A percentile compares a stretch with the other conserved stretches of the same genome.
Evolutionary conservation across 2,113 vertebrate species (phyloP).

Genomic region (Sigmodon hispidus): DNA sequence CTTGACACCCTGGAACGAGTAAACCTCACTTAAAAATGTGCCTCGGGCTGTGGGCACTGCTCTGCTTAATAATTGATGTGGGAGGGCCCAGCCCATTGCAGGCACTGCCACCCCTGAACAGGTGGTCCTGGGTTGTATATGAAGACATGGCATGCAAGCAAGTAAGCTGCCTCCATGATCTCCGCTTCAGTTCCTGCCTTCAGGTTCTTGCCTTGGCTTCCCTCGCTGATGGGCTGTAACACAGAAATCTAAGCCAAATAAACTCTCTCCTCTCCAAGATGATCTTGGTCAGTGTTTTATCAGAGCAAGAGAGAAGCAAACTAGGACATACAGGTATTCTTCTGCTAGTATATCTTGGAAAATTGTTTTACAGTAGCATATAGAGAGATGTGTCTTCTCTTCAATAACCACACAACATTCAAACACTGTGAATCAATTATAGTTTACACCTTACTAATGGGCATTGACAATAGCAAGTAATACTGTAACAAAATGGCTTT

Average conservation of each 20-base stretch:
- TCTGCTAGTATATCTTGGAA: not conserved
- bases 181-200: not conserved
- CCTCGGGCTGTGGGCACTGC: not conserved
- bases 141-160: not conserved
- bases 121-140: too few species aligned
- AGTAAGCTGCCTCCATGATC: not conserved
- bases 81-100: not conserved
- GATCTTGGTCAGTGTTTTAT: not conserved
- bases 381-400: not conserved
- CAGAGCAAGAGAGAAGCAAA: not conserved
- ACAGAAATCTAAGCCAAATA: not conserved
- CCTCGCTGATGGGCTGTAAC: not conserved
- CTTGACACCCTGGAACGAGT: not conserved
- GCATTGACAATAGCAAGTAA: constrained; percentile 17
- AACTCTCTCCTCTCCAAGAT: not conserved
- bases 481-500: not conserved
- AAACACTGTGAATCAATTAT: constrained; percentile 29
- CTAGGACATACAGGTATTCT: not conserved
- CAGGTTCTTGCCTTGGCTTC: not conserved
- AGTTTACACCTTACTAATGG: constrained; percentile 41
- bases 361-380: not conserved
- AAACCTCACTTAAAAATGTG: not conserved
- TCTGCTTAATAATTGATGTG: not conserved
- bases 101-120: not conserved
- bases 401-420: not conserved